Conservation (phyloP, 2,113 vertebrate species). For the Vidua macroura region DNA sequence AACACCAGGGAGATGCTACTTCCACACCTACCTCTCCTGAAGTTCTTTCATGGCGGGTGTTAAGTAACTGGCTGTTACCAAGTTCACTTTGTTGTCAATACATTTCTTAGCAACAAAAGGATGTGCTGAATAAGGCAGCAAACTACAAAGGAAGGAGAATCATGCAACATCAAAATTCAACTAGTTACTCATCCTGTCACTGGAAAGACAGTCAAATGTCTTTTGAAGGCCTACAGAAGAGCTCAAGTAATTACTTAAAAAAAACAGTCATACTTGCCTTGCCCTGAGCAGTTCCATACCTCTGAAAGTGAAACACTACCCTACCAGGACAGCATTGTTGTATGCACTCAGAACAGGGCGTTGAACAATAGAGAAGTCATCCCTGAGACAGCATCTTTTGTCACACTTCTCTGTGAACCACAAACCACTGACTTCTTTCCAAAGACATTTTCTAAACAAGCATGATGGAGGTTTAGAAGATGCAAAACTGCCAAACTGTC, state of each 20-base stretch:
- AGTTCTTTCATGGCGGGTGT: constrained; percentile 90
- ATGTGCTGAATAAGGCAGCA: constrained; percentile 87
- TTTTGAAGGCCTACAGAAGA: background rate
- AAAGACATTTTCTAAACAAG: background rate
- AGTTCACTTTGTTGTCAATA: constrained; percentile 87
- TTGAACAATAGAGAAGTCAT: background rate
- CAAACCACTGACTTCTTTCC: background rate
- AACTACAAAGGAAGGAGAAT: constrained; percentile 69
- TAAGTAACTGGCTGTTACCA: constrained; percentile 94
- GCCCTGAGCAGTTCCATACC: background rate
- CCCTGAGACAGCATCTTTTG: background rate
- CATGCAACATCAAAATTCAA: constrained; percentile 11
- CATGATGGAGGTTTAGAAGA: background rate
- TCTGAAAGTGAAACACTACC: background rate
- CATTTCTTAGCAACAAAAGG: constrained; percentile 89
- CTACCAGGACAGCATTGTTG: background rate
- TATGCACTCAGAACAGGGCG: background rate
- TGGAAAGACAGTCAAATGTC: background rate
- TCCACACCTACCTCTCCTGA: constrained; percentile 79
- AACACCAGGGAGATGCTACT: background rate
- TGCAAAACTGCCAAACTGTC: background rate
- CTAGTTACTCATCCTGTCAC: background rate
- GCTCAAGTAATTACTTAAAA: background rate
- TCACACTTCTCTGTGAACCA: background rate
- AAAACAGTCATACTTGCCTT: background rate